Percentiles rank a stretch among this genome's conserved stretches.
These are phyloP conservation scores for Silurus meridionalis DNA, from an alignment of 2,113 vertebrate species.

Conservation along the genomic window DNA sequence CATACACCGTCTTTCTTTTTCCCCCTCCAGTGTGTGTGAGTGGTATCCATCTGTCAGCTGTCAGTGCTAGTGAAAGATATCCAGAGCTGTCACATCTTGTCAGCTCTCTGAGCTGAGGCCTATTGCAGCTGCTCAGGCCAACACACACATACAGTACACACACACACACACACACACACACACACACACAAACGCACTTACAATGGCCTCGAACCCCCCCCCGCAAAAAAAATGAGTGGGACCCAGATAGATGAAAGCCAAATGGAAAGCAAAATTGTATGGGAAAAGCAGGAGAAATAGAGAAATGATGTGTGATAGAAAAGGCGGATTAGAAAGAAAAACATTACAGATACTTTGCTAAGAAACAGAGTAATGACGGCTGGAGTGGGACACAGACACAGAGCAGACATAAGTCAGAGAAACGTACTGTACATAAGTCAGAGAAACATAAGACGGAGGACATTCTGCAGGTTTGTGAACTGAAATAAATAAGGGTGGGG, in stretches of 20 bases:
- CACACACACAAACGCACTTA: constrained; percentile 64
- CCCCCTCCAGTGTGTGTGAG: constrained; percentile 85
- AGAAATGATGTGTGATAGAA: constrained; percentile 33
- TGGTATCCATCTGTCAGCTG: constrained; percentile 99
- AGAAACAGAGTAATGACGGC: constrained; percentile 36
- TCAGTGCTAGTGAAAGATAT: constrained; percentile 94
- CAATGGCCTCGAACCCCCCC: constrained; percentile 68
- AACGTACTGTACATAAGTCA: constrained; percentile 2
- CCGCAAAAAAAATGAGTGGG: constrained; percentile 34
- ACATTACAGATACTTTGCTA: constrained; percentile 34
- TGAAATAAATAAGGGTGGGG: background rate
- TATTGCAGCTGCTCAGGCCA: constrained; percentile 86
- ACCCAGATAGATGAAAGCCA: constrained; percentile 46
- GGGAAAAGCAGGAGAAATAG: constrained; percentile 27
- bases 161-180: constrained; percentile 59
- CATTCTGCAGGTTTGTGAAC: background rate
- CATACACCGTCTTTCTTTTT: constrained; percentile 42
- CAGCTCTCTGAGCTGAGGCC: constrained; percentile 88
- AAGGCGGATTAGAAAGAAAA: constrained; percentile 51
- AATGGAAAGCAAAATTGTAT: constrained; percentile 45
- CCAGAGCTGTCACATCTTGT: constrained; percentile 98
- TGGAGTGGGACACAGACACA: constrained; percentile 21
- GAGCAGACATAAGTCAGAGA: constrained; percentile 16
- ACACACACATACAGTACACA: constrained; percentile 36
- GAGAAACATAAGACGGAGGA: background rate